These are phyloP conservation scores for Nebria brevicollis DNA, from an alignment of 2,888 invertebrate species.

Conservation along the genomic window DNA sequence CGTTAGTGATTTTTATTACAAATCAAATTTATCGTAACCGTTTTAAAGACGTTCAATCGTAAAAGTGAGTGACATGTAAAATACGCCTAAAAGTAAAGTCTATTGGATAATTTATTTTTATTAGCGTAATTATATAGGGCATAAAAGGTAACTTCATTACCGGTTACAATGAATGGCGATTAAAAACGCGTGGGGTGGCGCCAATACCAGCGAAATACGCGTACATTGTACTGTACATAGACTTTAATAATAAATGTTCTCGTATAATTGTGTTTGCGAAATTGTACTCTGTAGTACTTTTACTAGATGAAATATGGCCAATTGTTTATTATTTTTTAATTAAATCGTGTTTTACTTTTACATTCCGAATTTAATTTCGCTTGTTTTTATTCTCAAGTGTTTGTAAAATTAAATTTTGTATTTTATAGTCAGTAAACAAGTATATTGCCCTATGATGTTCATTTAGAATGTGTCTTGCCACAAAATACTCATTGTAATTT, in stretches of 20 bases:
- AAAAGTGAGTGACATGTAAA: not conserved
- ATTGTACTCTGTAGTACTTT: not conserved
- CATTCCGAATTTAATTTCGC: not conserved
- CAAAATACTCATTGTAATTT: too few species aligned
- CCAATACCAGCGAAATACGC: not conserved
- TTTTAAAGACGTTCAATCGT: not conserved
- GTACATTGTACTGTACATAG: not conserved
- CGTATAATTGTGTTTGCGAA: not conserved
- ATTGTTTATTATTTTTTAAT: not conserved
- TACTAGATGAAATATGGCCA: not conserved
- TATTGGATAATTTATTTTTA: not conserved
- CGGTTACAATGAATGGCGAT: not conserved
- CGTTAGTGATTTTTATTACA: not conserved
- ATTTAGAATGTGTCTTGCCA: too few species aligned
- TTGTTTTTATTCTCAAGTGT: not conserved
- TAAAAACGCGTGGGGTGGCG: constrained; percentile 1
- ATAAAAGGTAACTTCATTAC: constrained; percentile 1
- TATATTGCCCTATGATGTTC: too few species aligned
- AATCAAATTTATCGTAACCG: not conserved
- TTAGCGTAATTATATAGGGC: not conserved
- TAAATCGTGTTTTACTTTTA: not conserved
- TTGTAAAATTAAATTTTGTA: not conserved
- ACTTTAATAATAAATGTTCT: not conserved
- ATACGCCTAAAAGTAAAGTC: not conserved
- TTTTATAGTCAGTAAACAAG: too few species aligned